Evolutionary conservation across 2,888 invertebrate species (phyloP), one percentile per base, ranked within the genome.

Genomic region (Podotricha telesiphe): DNA sequence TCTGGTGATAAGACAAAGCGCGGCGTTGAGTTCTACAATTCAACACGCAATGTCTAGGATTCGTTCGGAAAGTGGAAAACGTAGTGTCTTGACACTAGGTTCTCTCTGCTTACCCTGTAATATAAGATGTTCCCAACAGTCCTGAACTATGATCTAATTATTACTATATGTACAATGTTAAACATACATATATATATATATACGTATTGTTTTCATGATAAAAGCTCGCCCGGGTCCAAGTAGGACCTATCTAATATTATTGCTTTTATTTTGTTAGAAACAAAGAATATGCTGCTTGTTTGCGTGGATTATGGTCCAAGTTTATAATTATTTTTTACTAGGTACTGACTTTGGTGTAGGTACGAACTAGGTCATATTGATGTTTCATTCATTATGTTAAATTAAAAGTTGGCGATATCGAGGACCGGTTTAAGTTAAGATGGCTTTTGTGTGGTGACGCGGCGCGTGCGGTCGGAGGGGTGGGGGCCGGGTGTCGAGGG

Each of bases 401-500:
- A 73, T 76, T 77, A 74, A 78, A 79, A 76, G 70, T 77, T 76
- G 75, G 75, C 70, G 76, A 78, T 80, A 78, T 75, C 77, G 76
- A 75, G 75, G 74, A 77, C 74, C 77, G 72, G 75, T 76, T 75
- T 72, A 65, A 73, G 73, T 79, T 78, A 78, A 79, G 81, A 81
- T 77, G 77, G 77, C 79, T 78, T 78, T 78, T 76, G 79, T 80
- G 82, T 79, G 79, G 79, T 73, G 77, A 79, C 76, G 80, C 79
- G 79, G 79, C 82, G 79, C 82, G 80, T 81, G 82, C 76, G 79
- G 81, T 74, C 78, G 78, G 77, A 75, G 79, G 76, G 78, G 80
- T 77, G 77, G 75, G 78, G 75, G 45, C 17, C 55, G 65, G 75
- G 75, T 77, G 79, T 76, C 83, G 82, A 81, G 82, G 82, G 82